Evolutionary conservation across 2,888 invertebrate genomes (phyloP), one percentile per base, ranked within the genome.

Genomic region (Coleophora flavipennella): DNA sequence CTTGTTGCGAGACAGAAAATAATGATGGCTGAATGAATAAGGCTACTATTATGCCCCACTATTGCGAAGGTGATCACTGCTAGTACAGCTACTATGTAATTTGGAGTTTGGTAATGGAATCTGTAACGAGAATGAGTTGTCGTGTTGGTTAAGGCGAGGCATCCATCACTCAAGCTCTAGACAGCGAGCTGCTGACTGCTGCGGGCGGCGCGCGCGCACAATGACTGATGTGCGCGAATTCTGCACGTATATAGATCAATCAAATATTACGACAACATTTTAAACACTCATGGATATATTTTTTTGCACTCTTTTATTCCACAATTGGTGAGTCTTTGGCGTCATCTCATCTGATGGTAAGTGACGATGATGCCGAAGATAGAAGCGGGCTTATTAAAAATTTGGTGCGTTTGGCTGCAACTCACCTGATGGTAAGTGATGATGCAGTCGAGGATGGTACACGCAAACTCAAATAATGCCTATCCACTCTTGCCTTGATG

Each of bases 1-100:
- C 80, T 83, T 81, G 83, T 74, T 81, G 75, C 74, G 54, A 79
- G 84, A 84, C 84, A 79, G 79, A 81, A 81, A 83, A 79, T 83
- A 84, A 84, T 84, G 80, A 79, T 76, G 70, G 71, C 54, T 62
- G 74, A 67, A 72, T 69, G 74, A 74, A 73, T 77, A 75, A 78
- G 70, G 73, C 80, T 80, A 73, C 74, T 67, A 83, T 78, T 79
- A 79, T 66, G 55, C 56, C 57, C 52, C 55, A 61, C 50, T 68
- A 69, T 79, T 79, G 76, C 77, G 76, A 78, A 81, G 79, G 77
- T 75, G 67, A 78, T 67, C 65, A 54, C 59, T 59, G 11, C 8
- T 29, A 11, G 11, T 12, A 11, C 10, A 12, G 70, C 71, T 71
- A 63, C 75, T 71, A 70, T 72, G 70, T 74, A 77, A 80, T 81